These are phyloP conservation scores for Ectropis grisescens DNA, from an alignment of 1,140 invertebrate species.

Conservation along the genomic window DNA sequence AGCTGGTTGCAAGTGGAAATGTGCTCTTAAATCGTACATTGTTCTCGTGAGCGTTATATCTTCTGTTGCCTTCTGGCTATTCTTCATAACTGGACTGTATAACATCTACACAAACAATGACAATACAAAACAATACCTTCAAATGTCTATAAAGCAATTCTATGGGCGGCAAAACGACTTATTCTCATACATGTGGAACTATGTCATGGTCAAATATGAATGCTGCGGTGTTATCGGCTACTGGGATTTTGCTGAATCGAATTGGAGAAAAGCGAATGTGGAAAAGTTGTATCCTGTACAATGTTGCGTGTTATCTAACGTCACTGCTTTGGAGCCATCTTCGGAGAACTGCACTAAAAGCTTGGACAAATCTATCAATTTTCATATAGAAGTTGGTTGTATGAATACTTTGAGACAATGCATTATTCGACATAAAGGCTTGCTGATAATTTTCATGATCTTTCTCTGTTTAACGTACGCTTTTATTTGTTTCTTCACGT, in stretches of 20 bases:
- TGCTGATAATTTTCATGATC: constrained; percentile 37
- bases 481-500: constrained; percentile 35
- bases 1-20: constrained; percentile 46
- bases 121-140: constrained; percentile 27
- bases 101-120: constrained; percentile 44
- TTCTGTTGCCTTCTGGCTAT: constrained; percentile 32
- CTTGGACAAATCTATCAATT: constrained; percentile 7
- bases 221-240: constrained; percentile 42
- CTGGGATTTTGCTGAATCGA: constrained; percentile 30
- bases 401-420: constrained; percentile 27
- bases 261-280: constrained; percentile 32
- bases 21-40: constrained; percentile 49
- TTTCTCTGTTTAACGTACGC: constrained; percentile 20
- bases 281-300: constrained; percentile 36
- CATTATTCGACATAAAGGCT: constrained; percentile 29
- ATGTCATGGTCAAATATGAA: constrained; percentile 47
- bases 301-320: constrained; percentile 40
- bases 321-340: constrained; percentile 22
- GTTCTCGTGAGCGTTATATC: constrained; percentile 38
- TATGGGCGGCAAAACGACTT: constrained; percentile 50
- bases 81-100: constrained; percentile 43
- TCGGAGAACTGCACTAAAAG: constrained; percentile 29
- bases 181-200: constrained; percentile 35
- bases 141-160: constrained; percentile 19
- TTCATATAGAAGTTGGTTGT: constrained; percentile 32